Evolutionary conservation across 2,888 invertebrate genomes (phyloP).

Genomic region (Agriopis aurantiaria): DNA sequence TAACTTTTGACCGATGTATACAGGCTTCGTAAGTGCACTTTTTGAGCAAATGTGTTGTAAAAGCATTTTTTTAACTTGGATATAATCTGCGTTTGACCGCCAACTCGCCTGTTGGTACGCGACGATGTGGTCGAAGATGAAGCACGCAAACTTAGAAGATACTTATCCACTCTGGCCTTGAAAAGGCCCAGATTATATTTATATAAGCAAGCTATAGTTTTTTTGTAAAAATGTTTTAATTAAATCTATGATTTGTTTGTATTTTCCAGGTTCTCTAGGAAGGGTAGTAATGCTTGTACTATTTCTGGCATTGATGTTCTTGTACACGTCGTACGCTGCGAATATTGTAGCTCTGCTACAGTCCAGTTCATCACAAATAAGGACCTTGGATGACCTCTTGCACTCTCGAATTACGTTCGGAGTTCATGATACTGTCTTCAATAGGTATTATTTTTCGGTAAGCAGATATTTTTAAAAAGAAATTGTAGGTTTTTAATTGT

Average conservation of each 20-base stretch:
- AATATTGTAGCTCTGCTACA: slow-evolving; percentile 92
- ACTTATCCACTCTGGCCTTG: too few species aligned
- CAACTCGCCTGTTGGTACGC: too few species aligned
- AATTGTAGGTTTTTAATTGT: not conserved
- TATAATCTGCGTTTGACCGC: too few species aligned
- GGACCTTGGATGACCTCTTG: slow-evolving; percentile 87
- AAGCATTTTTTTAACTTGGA: too few species aligned
- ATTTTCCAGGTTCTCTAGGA: slow-evolving; percentile 76
- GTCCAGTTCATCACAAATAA: slow-evolving; percentile 89
- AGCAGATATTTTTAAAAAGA: not conserved
- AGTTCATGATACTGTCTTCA: slow-evolving; percentile 90
- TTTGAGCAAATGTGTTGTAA: too few species aligned
- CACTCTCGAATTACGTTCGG: slow-evolving; percentile 89
- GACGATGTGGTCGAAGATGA: too few species aligned
- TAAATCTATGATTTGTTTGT: not conserved
- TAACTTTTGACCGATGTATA: too few species aligned
- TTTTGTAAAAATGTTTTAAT: too few species aligned
- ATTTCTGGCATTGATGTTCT: slow-evolving; percentile 88
- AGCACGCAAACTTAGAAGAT: too few species aligned
- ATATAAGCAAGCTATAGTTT: too few species aligned
- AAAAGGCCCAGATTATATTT: too few species aligned
- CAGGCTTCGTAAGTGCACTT: too few species aligned
- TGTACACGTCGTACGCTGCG: slow-evolving; percentile 91
- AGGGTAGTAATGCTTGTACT: slow-evolving; percentile 88
- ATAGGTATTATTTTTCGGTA: slow-evolving; percentile 89